phyloP scores from a whole-genome alignment of 2,113 vertebrate genomes.

The Fregetta grallaria region DNA sequence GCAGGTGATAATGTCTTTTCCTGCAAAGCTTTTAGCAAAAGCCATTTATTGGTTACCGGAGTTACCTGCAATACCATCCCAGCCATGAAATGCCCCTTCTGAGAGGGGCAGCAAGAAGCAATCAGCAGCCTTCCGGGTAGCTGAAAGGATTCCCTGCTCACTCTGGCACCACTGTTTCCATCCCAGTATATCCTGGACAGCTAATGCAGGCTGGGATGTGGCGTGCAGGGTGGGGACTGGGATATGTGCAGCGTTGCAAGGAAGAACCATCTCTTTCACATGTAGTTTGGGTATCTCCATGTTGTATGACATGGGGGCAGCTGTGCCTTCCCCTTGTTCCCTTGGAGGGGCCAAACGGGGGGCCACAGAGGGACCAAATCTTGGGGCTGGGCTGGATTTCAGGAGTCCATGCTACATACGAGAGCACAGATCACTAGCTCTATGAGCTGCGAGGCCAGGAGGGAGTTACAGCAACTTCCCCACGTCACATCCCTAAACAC shows the following conservation, averaged over 20 bases:
- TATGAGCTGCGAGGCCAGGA: neutral
- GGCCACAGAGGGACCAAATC: neutral
- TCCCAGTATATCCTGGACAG: accelerated
- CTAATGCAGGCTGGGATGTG: neutral
- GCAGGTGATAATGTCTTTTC: neutral
- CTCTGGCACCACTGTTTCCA: neutral
- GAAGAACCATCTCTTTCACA: neutral
- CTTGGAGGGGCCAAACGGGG: accelerated
- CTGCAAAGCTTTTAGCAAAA: neutral
- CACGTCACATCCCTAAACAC: neutral
- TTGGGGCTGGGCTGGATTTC: neutral
- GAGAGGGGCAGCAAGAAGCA: neutral
- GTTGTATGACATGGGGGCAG: neutral
- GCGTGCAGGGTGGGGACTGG: neutral
- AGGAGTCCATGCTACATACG: accelerated
- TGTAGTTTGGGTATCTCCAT: neutral
- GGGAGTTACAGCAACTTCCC: neutral
- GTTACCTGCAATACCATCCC: neutral
- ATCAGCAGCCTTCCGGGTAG: neutral
- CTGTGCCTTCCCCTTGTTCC: neutral
- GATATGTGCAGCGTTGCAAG: neutral
- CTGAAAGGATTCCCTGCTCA: accelerated
- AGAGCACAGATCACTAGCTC: neutral
- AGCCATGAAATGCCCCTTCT: neutral
- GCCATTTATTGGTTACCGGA: accelerated